Conservation (phyloP, 2,113 vertebrate genomes). For the human region GRCh38 chr6:127992501-127993000, state of each 20-base stretch:
- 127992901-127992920: slow-evolving; percentile 65
- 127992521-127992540: slow-evolving; percentile 9
- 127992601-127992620: background rate
- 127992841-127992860: slow-evolving; percentile 76
- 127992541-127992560: background rate
- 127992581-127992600: background rate
- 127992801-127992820: slow-evolving; percentile 71
- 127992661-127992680: slow-evolving; percentile 92
- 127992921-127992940: slow-evolving; percentile 49
- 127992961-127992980: slow-evolving; percentile 62
- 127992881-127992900: slow-evolving; percentile 54
- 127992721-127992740: slow-evolving; percentile 80
- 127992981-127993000: slow-evolving; percentile 71
- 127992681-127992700: slow-evolving; percentile 99
- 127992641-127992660: background rate
- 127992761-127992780: slow-evolving; percentile 82
- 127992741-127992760: slow-evolving; percentile 58
- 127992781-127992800: slow-evolving; percentile 76
- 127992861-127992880: slow-evolving; percentile 69
- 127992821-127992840: slow-evolving; percentile 76
- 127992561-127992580: background rate
- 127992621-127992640: background rate
- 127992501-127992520: background rate
- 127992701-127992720: slow-evolving; percentile 95
- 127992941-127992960: slow-evolving; percentile 56